Conservation (phyloP, 2,888 invertebrate genomes). For the Caenorhabditis imperialis region DNA sequence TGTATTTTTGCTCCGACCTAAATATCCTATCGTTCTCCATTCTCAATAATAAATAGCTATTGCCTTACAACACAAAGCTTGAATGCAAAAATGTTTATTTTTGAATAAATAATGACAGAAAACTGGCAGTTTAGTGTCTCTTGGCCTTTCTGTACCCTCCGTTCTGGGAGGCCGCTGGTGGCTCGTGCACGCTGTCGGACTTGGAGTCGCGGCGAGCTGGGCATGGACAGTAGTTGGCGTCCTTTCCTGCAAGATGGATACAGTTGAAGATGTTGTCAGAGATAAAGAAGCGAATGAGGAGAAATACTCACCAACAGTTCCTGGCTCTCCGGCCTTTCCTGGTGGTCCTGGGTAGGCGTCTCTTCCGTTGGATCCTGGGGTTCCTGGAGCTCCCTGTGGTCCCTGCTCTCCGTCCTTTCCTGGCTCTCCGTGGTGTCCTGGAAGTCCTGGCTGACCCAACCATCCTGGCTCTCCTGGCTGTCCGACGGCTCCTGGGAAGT, state of each 20-base stretch:
- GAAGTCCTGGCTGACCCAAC: slow-evolving; percentile 52
- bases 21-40: too few species aligned
- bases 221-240: slow-evolving; percentile 61
- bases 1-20: too few species aligned
- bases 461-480: slow-evolving; percentile 63
- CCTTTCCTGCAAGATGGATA: slow-evolving; percentile 53
- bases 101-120: slow-evolving; percentile 4
- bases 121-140: slow-evolving; percentile 28
- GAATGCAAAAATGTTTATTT: slow-evolving; percentile 19
- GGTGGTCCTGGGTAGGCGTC: slow-evolving; percentile 62
- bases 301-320: slow-evolving; percentile 48
- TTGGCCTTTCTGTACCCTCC: slow-evolving; percentile 49
- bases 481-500: slow-evolving; percentile 63
- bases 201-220: slow-evolving; percentile 54
- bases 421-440: slow-evolving; percentile 57
- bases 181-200: slow-evolving; percentile 42
- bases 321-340: slow-evolving; percentile 62
- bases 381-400: slow-evolving; percentile 62
- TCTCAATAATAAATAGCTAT: too few species aligned
- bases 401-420: slow-evolving; percentile 62
- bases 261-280: too few species aligned
- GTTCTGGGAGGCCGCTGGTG: slow-evolving; percentile 49
- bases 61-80: too few species aligned
- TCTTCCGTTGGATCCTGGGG: slow-evolving; percentile 60
- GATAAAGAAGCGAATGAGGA: neutral